Evolutionary conservation across 1,140 invertebrate species (phyloP).

Genomic region (Nasonia longicornis): DNA sequence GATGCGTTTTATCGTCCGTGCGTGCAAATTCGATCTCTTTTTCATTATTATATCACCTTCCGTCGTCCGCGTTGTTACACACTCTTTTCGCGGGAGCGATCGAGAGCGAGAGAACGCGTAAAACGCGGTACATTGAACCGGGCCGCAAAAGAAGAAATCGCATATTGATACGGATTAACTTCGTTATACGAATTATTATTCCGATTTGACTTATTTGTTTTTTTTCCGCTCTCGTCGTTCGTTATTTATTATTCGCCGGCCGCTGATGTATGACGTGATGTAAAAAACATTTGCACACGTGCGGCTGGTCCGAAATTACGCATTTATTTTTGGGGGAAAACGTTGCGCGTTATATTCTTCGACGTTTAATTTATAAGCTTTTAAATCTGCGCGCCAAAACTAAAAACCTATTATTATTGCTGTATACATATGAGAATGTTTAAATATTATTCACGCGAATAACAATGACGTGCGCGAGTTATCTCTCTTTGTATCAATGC

Average conservation of each 20-base stretch:
- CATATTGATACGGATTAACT: background rate
- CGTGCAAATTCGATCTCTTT: background rate
- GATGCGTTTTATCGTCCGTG: background rate
- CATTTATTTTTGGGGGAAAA: background rate
- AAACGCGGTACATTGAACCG: background rate
- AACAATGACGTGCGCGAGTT: too few species aligned
- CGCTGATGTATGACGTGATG: too few species aligned
- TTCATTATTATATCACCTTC: background rate
- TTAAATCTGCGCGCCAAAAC: background rate
- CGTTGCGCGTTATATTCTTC: background rate
- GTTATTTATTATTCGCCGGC: background rate
- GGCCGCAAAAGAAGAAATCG: background rate
- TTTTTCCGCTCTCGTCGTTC: background rate
- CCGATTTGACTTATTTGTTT: background rate
- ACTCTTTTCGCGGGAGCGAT: too few species aligned
- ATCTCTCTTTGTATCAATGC: too few species aligned
- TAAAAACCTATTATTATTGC: background rate
- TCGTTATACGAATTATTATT: slow-evolving; percentile 4
- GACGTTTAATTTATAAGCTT: background rate
- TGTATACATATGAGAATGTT: background rate
- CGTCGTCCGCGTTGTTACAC: too few species aligned
- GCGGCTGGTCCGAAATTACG: too few species aligned
- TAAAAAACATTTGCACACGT: too few species aligned
- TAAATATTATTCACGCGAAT: too few species aligned
- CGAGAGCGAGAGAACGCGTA: too few species aligned